Evolutionary conservation across 2,888 invertebrate genomes (phyloP).

Genomic region (Eudasyphora cyanicolor): DNA sequence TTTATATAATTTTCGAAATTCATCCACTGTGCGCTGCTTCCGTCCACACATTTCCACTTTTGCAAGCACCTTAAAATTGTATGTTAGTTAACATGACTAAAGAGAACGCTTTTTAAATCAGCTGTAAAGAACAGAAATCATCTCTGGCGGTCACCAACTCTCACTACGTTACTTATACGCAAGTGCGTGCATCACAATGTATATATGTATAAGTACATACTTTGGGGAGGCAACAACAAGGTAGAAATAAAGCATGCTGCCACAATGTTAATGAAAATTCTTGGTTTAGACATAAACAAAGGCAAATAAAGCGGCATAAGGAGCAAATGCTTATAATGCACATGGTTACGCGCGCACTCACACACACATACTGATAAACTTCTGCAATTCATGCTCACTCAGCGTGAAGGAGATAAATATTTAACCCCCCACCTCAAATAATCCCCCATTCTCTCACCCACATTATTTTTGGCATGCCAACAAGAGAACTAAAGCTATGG

Average conservation of each 20-base stretch:
- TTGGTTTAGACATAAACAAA: constrained; percentile 13
- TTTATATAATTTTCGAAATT: too few species aligned
- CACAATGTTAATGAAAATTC: constrained; percentile 33
- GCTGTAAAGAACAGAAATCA: too few species aligned
- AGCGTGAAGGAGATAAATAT: constrained; percentile 3
- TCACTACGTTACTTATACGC: background rate
- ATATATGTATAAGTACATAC: background rate
- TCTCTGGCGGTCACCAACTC: background rate
- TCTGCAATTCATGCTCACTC: constrained; percentile 9
- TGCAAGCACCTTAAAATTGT: too few species aligned
- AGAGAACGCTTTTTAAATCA: too few species aligned
- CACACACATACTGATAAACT: background rate
- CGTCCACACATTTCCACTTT: too few species aligned
- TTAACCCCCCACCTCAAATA: background rate
- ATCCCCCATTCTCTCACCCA: background rate
- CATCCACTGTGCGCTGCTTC: too few species aligned
- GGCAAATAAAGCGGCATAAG: background rate
- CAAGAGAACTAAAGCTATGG: constrained; percentile 38
- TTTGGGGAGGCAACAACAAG: background rate
- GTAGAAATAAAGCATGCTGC: background rate
- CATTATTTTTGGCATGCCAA: constrained; percentile 8
- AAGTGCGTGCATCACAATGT: background rate
- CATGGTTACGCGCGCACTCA: background rate
- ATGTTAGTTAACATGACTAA: too few species aligned
- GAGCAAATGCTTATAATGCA: background rate